Percentiles rank a stretch among this genome's conserved stretches.
Conservation (phyloP, 2,888 invertebrate species). For the Sarcophaga rosellei region DNA sequence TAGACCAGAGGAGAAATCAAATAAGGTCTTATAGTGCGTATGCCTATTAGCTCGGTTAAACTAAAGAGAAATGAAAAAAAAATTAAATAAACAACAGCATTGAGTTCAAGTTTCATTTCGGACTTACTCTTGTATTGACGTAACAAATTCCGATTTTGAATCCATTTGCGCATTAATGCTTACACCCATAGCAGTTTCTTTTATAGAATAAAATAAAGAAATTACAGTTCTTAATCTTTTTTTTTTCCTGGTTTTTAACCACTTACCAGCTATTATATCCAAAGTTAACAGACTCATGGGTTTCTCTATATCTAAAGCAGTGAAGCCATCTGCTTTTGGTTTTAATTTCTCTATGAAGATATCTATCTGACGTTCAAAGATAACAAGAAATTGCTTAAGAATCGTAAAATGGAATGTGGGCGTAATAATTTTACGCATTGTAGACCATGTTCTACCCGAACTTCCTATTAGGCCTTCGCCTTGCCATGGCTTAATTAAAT, state of each 20-base stretch:
- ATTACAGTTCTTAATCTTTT: too few species aligned
- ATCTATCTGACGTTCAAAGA: constrained; percentile 85
- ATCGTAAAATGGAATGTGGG: constrained; percentile 92
- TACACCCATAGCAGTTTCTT: constrained; percentile 74
- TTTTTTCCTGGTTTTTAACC: background rate
- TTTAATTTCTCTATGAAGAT: constrained; percentile 83
- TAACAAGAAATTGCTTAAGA: constrained; percentile 87
- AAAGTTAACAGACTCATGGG: constrained; percentile 84
- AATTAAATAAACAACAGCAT: background rate
- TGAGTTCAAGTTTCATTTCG: background rate
- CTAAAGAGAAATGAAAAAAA: constrained; percentile 29
- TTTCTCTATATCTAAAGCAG: constrained; percentile 84
- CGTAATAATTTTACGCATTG: constrained; percentile 87
- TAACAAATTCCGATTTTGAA: constrained; percentile 85
- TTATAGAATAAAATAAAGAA: too few species aligned
- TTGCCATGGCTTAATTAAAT: constrained; percentile 76
- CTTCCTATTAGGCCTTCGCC: constrained; percentile 78
- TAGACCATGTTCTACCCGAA: constrained; percentile 84
- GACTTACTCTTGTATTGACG: constrained; percentile 85
- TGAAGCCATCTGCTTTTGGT: constrained; percentile 73
- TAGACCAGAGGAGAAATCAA: constrained; percentile 26
- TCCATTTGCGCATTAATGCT: constrained; percentile 81
- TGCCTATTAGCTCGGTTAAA: constrained; percentile 63
- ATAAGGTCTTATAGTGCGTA: constrained; percentile 63
- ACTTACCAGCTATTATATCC: constrained; percentile 82